Conservation (phyloP, 2,888 invertebrate species). For the Philaethria dido region DNA sequence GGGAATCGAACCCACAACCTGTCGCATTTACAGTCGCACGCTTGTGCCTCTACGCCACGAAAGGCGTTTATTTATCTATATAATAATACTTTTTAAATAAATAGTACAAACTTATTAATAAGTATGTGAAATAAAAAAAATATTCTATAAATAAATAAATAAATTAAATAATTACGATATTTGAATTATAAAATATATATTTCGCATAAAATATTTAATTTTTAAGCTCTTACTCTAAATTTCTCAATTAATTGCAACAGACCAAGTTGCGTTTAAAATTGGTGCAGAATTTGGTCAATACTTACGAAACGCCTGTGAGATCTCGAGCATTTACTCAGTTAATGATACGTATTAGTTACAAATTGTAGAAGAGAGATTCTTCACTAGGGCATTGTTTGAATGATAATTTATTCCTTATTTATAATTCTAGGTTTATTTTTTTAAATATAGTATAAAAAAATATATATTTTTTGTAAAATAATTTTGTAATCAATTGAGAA, state of each 20-base stretch:
- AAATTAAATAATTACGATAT: not conserved
- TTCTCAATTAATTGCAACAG: constrained; percentile 26
- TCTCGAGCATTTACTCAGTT: constrained; percentile 6
- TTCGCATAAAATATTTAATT: constrained; percentile 22
- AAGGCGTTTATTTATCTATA: too few relatives aligned
- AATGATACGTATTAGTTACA: constrained; percentile 2
- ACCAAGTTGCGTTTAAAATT: constrained; percentile 19
- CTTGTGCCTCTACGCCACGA: too few relatives aligned
- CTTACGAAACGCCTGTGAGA: constrained; percentile 17
- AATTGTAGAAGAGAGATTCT: not conserved
- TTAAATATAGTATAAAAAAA: not conserved
- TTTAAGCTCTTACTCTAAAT: constrained; percentile 15
- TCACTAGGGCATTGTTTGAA: not conserved
- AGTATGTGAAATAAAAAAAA: too few relatives aligned
- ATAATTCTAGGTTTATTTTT: not conserved
- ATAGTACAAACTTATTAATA: too few relatives aligned
- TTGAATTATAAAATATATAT: not conserved
- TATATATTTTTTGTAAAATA: not conserved
- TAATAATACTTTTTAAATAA: too few relatives aligned
- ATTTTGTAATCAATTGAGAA: not conserved
- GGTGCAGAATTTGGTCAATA: constrained; percentile 17
- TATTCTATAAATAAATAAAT: too few relatives aligned
- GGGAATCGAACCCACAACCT: too few relatives aligned
- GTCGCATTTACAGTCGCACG: too few relatives aligned
- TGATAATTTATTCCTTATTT: not conserved